A percentile compares a stretch with the other conserved stretches of the same genome.
phyloP scores from a whole-genome alignment of 2,888 invertebrate genomes.

The Agrochola lota region DNA sequence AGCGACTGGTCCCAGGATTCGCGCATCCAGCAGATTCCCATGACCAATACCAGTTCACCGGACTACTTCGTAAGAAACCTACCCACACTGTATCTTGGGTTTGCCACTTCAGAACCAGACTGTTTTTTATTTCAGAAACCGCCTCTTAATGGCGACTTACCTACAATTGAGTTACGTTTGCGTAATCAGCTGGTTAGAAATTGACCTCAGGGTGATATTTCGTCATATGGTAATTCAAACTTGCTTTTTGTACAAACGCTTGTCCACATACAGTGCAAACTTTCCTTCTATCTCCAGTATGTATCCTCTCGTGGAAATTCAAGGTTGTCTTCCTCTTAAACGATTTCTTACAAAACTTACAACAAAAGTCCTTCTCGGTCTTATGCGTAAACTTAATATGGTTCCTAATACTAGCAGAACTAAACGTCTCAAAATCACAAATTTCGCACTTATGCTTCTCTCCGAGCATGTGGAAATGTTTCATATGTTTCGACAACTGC shows the following conservation, averaged over 20 bases:
- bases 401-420: background rate
- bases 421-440: slow-evolving; percentile 83
- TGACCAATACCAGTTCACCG: no score
- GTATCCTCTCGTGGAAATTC: slow-evolving; percentile 82
- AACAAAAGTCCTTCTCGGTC: slow-evolving; percentile 84
- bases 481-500: slow-evolving; percentile 76
- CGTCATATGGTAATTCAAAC: slow-evolving; percentile 85
- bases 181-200: slow-evolving; percentile 67
- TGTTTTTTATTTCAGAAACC: no score
- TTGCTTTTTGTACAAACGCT: slow-evolving; percentile 87
- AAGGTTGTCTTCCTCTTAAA: slow-evolving; percentile 77
- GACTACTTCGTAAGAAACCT: no score
- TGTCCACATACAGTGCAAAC: slow-evolving; percentile 82
- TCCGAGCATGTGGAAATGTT: slow-evolving; percentile 83
- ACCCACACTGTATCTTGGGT: no score
- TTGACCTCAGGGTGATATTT: slow-evolving; percentile 85
- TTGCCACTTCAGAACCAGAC: no score
- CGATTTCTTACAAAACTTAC: slow-evolving; percentile 76
- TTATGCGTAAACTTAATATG: background rate
- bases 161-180: background rate
- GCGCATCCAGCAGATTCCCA: no score
- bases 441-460: slow-evolving; percentile 77
- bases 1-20: no score
- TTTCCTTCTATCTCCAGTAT: slow-evolving; percentile 83
- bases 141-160: no score